Base-by-base conservation (phyloP, 1,140 invertebrate species). In the Zaprionus kolodkinae region DNA sequence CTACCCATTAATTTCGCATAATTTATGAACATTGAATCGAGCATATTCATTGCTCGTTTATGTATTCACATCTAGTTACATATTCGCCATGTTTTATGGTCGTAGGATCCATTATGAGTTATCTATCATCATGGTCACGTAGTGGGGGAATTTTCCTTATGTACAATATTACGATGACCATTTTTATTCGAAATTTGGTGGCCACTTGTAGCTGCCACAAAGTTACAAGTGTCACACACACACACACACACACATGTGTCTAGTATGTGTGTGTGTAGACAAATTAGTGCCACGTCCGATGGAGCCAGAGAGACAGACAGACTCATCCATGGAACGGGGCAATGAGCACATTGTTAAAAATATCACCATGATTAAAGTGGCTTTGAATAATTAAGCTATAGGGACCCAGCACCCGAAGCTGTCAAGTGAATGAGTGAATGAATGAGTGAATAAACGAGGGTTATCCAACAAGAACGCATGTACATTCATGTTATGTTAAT, bases 301-400 rank as follows among this genome's bases (percentile, higher is more conserved):
- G 15, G 40, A 15, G n/a, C n/a, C 13, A 43, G 40, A 40, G 4
- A 40, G 38, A n/a, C 6, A 6, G 40, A 43, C 65, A 76, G 40
- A 70, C 38, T 79, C 70, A 76, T 62, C 45, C 52, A 63, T 62
- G 69, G 52, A 54, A 33, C 45, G 67, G 62, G 62, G 62, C 68
- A 76, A 82, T 86, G 83, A 86, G 73, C 83, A 79, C 83, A 86
- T 88, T 83, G 84, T 88, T 86, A 88, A 86, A 86, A 86, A 86
- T 86, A 86, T 86, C 83, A 84, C 50, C 79, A 79, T 86, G 79
- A 86, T 86, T 86, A 86, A 86, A 86, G 84, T 86, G 83, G 77
- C 83, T 86, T 86, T 86, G 83, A 86, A 88, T 86, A 86, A 86
- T 86, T 83, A 86, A 86, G 80, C 82, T 59, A 69, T 66, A 87